Evolutionary conservation across 2,113 vertebrate genomes (phyloP), one percentile per base, ranked within the genome.

Genomic region (Bothrops jararaca): DNA sequence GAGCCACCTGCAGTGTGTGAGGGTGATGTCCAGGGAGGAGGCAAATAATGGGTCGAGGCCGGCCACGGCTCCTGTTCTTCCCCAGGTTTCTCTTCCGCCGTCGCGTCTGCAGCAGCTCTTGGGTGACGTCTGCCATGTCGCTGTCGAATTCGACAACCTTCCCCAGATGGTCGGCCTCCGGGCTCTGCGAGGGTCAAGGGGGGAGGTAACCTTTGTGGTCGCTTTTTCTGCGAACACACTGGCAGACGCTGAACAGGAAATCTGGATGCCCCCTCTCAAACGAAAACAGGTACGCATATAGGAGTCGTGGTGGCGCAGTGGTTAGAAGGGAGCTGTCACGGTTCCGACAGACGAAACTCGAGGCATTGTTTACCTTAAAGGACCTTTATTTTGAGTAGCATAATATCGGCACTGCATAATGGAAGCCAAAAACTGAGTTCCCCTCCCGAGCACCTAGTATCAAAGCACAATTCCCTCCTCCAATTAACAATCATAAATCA

Each of bases 91-190:
- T 98, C 97, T 45, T 97, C 97, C 2, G 93, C 45, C 1, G 94
- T 0, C 54, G 97, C 94, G 93, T 99, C 98, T 94, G 95, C 15
- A 96, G 92, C 4, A 97, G 96, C 92, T 98, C 98, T 97, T 99
- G 99, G 9, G 99, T 99, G 97, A 99, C 98, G 96, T 99, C 99
- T 0, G 98, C 98, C 99, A 99, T 99, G 95, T 99, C 99, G 1
- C 99, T 99, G 97, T 99, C 99, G 96, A 99, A 94, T 91, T 99
- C 99, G 5, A 97, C 96, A 60, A 98, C 96, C 12, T 97, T 96
- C 20, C 98, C 97, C 92, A 98, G 96, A 9, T 98, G 97, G 80
- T 99, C 98, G 48, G 98, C 95, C 0, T 96, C 97, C 0, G 96
- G 95, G 90, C 97, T 98, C 99, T 99, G 97, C 1, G 0, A 95